A percentile compares a stretch with the other conserved stretches of the same genome.
Evolutionary conservation across 2,888 invertebrate species (phyloP).

Genomic region (Aproaerema taeniolella): DNA sequence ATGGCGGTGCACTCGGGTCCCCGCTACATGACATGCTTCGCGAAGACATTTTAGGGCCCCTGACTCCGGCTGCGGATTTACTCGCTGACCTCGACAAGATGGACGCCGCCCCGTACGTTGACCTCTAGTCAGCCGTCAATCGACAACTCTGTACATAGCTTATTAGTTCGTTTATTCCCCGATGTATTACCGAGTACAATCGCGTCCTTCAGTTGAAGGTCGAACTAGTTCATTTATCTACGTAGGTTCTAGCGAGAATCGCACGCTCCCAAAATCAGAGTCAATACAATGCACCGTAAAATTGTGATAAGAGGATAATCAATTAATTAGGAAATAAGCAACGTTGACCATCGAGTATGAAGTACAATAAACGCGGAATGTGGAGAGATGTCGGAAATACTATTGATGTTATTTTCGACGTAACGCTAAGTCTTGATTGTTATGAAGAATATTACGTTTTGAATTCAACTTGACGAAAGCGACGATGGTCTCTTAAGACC

Average conservation of each 20-base stretch:
- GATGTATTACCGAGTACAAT: slow-evolving; percentile 65
- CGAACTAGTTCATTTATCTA: no score
- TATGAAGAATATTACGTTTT: no score
- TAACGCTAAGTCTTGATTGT: no score
- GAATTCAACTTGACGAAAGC: no score
- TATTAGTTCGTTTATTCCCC: slow-evolving; percentile 43
- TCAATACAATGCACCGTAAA: slow-evolving; percentile 53
- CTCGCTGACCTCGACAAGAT: slow-evolving; percentile 69
- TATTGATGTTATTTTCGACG: no score
- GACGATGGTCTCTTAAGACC: no score
- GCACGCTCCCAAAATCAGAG: slow-evolving; percentile 64
- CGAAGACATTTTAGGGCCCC: slow-evolving; percentile 58
- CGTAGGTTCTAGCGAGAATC: slow-evolving; percentile 25
- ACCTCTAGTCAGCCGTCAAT: slow-evolving; percentile 57
- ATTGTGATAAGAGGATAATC: slow-evolving; percentile 47
- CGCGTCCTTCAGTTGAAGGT: slow-evolving; percentile 73
- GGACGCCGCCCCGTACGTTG: slow-evolving; percentile 61
- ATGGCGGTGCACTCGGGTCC: slow-evolving; percentile 39
- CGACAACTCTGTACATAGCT: slow-evolving; percentile 37
- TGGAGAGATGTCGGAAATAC: no score
- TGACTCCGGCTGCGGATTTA: slow-evolving; percentile 55
- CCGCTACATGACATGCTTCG: slow-evolving; percentile 63
- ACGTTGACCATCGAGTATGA: not conserved
- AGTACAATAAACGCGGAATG: not conserved
- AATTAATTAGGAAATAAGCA: slow-evolving; percentile 38